phyloP scores from a whole-genome alignment of 2,797 vertebrate species.

The Smutsia temminckii region DNA sequence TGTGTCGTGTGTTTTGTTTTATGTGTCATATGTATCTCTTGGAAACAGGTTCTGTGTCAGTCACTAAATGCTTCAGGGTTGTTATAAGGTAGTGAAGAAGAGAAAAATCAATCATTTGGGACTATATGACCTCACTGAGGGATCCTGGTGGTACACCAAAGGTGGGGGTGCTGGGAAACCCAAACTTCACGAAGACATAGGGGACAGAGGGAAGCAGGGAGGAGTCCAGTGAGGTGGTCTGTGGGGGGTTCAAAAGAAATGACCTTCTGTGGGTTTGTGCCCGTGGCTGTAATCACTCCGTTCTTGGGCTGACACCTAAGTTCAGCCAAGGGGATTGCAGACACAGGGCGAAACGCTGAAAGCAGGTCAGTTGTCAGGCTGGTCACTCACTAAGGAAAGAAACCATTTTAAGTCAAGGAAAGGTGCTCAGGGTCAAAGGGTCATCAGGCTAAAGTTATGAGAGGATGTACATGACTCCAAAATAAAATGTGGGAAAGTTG shows the following conservation, averaged over 20 bases:
- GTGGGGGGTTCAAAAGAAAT: not conserved
- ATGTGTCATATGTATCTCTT: not conserved
- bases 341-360: not conserved
- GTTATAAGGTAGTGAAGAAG: not conserved
- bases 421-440: not conserved
- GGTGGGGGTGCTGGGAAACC: not conserved
- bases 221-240: accelerated
- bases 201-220: not conserved
- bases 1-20: not conserved
- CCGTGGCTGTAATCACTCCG: not conserved
- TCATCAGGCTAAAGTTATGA: not conserved
- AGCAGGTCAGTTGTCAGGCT: not conserved
- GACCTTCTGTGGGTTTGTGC: not conserved
- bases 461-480: not conserved
- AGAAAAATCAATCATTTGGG: not conserved
- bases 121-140: not conserved
- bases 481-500: not conserved
- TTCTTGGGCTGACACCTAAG: not conserved
- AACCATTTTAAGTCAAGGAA: not conserved
- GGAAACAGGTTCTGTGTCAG: not conserved
- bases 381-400: not conserved
- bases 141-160: not conserved
- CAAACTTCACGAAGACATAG: not conserved
- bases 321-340: not conserved
- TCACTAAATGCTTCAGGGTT: not conserved